Base-by-base conservation (phyloP, 92 coral and sea anemone species). In the Bergia puertoricense region DNA sequence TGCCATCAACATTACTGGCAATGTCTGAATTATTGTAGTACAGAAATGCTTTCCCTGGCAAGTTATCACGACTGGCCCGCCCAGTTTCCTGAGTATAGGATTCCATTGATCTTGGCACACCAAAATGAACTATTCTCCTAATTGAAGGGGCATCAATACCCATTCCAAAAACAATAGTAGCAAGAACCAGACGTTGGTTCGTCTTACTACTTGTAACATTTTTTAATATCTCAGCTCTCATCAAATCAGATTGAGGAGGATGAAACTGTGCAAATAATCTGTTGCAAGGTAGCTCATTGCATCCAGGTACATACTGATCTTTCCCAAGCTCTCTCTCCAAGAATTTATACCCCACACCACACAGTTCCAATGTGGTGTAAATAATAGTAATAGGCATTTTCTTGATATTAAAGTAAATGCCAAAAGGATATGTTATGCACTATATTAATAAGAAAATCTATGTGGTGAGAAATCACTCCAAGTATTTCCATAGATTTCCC, bases 191-290 rank as follows among this genome's bases (percentile, higher is more conserved):
- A 15, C 4, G 74, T 20, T 85, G 73, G 1, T 57, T 85, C 6
- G 81, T 50, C 37, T 79, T 20, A 22, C 59, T 81, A 8, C 73
- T 54, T 36, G 79, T 71, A 9, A 86, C 22, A 72, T 76, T 73
- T 39, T 67, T 36, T 37, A 86, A 37, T 6, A 86, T 37, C 56
- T 86, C 75, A 45, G 16, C 2, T 44, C 76, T 86, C 89, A 86
- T 74, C 30, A 74, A 54, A 30, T 86, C 89, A 11, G 83, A 74
- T 37, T 56, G 89, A 9, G 80, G 80, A 38, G 88, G 43, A 39
- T 68, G 88, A 69, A 85, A 85, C 88, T 85, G 88, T 50, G 88
- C 80, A 71, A 85, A 82, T 8, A 82, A 66, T 82, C 86, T 82
- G 72, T 82, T 82, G 20, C 72, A 75, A 43, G 87, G 87, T 16